Evolutionary conservation across 2,888 invertebrate species (phyloP), one percentile per base, ranked within the genome.

Genomic region (Yponomeuta sedellus): DNA sequence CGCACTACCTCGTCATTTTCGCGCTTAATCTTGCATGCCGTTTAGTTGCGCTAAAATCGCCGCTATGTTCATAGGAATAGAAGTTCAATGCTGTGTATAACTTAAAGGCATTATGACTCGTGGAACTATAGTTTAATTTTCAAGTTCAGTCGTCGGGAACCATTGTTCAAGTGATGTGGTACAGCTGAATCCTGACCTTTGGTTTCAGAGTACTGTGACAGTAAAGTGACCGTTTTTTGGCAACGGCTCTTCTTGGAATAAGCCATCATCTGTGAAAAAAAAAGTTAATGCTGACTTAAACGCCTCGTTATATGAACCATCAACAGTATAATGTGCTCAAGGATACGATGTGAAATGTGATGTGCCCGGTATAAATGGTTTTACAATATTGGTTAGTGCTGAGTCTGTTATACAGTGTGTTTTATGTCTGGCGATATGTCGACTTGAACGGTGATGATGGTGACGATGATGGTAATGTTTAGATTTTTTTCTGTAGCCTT

Each of bases 401-500:
- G 44, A 52, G 44, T 52, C 5, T 52, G 44, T 52, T 52, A 52
- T 52, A 52, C 44, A 52, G 44, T 52, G 44, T 52, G 44, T 52
- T 52, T 52, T 52, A 16, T 52, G 44, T 52, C 44, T 52, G 44
- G 44, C 12, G 44, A 52, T 52, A 52, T 52, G 44, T 52, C 44
- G 44, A 52, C 44, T 52, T 52, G 44, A 52, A 52, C 16, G 44
- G 44, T 52, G 44, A 12, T 16, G 44, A 52, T 52, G 34, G 34
- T 34, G 44, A 52, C 5, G 44, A 52, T 52, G 44, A 52, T 52
- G 44, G 44, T 52, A 52, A 52, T 16, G 44, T 52, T 12, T 52
- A 52, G 44, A 16, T 12, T 52, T 52, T 52, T 77, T 25, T 16
- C 28, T 28, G 34, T 34, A 34, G 34, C 34, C 34, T 34, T 34